phyloP scores from a whole-genome alignment of 2,113 vertebrate species.

The Dermatemys mawii region DNA sequence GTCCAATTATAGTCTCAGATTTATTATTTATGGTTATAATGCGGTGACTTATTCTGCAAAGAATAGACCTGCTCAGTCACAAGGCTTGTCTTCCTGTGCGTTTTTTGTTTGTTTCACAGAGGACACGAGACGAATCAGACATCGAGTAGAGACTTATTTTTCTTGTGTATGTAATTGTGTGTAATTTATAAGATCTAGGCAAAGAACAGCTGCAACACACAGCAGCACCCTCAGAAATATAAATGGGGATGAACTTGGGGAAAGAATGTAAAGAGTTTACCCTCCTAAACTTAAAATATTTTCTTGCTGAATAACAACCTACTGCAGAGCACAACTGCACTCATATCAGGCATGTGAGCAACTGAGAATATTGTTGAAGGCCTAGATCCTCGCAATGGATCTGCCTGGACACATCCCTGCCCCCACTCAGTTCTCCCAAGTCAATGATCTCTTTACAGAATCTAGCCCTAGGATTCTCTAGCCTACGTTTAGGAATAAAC shows the following conservation, averaged over 20 bases:
- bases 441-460: background rate
- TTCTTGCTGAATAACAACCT: background rate
- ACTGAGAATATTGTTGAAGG: background rate
- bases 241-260: background rate
- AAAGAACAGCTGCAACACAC: background rate
- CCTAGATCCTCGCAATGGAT: background rate
- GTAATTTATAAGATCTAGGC: constrained; percentile 37
- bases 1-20: constrained; percentile 39
- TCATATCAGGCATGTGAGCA: background rate
- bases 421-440: background rate
- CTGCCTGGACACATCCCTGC: background rate
- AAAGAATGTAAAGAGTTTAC: constrained; percentile 6
- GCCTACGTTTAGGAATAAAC: background rate
- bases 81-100: background rate
- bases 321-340: background rate
- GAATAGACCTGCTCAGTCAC: constrained; percentile 5
- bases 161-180: background rate
- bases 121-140: background rate
- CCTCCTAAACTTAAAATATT: accelerated
- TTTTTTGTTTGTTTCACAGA: background rate
- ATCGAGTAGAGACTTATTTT: accelerated
- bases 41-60: constrained; percentile 43
- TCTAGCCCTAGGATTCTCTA: background rate
- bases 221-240: background rate
- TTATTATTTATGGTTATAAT: constrained; percentile 17